Evolutionary conservation across 2,797 vertebrate species (phyloP).

Genomic region (Danio tinwini): DNA sequence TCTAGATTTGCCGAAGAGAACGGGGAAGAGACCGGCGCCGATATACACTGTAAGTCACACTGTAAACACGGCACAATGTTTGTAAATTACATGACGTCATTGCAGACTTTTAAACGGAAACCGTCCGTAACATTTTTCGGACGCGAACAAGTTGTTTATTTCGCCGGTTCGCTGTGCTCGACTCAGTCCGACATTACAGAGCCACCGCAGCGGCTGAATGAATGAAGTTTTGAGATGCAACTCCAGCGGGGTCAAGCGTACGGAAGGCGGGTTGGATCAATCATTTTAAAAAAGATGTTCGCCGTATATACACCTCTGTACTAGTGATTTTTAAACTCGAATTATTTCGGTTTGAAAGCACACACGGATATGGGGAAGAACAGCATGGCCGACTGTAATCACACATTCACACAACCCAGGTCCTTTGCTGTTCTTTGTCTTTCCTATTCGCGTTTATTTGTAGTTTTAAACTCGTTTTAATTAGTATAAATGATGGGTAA

Average conservation of each 20-base stretch:
- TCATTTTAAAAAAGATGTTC: constrained; percentile 65
- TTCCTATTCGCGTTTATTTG: background rate
- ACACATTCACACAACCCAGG: constrained; percentile 10
- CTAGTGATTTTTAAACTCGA: constrained; percentile 32
- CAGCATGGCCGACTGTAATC: constrained; percentile 75
- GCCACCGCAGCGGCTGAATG: constrained; percentile 74
- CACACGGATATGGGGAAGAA: constrained; percentile 61
- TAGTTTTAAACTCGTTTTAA: background rate
- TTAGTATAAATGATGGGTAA: background rate
- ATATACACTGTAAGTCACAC: constrained; percentile 68
- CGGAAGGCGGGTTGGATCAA: constrained; percentile 77
- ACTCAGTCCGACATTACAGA: constrained; percentile 67
- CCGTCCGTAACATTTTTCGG: background rate
- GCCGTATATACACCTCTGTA: constrained; percentile 29
- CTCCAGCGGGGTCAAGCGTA: constrained; percentile 67
- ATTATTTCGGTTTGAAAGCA: constrained; percentile 30
- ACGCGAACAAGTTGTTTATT: constrained; percentile 2
- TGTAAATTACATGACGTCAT: background rate
- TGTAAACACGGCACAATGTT: background rate
- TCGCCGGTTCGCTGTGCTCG: constrained; percentile 40
- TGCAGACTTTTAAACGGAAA: background rate
- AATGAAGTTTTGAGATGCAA: constrained; percentile 75
- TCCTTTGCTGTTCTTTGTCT: constrained; percentile 27
- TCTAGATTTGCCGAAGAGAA: constrained; percentile 75
- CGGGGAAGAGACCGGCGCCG: constrained; percentile 71